Evolutionary conservation across 2,888 invertebrate species (phyloP), one percentile per base, ranked within the genome.

Genomic region (Tromatobia lineatoria): DNA sequence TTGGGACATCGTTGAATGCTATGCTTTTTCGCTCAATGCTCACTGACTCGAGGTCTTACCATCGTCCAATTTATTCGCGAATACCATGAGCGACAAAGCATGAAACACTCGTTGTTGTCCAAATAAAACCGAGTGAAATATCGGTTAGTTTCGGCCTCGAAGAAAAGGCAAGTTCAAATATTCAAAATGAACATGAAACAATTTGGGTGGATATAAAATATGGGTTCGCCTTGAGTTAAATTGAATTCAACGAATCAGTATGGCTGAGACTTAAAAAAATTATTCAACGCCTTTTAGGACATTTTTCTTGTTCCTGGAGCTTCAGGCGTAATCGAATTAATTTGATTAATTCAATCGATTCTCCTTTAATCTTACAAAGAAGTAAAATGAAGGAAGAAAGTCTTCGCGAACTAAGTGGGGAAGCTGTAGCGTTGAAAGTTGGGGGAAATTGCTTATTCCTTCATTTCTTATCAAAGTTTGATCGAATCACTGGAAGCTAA

Each of bases 1-100:
- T 50, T 52, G 61, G 50, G 20, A 38, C 45, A 20, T 64, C 47
- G 74, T 47, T 61, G 64, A 75, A 50, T 38, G 64, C 67, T 25
- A 67, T 67, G 23, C 47, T 66, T 66, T n/a, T 25, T 45, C 67
- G 47, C 15, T 67, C 66, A 23, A 29, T 38, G 67, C 47, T 67
- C 47, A 25, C 47, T 25, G 67, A 67, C 67, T 10, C 10, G 18
- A 10, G 7, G 10, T 18, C 38, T 61, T 34, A 11, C 61, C 6
- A 57, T 57, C 38, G 38, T 38, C 38, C 64, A 64, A 64, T 42
- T 38, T 38, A 18, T 38, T 10, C 20, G 3, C 11, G 42, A 64
- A 38, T 38, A 38, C 20, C 64, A 61, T 10, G 34, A 61, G 38
- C 38, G 34, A 61, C 15, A 23, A 23, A 52, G 29, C 29, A 1